These are phyloP conservation scores for Cactoblastis cactorum DNA, from an alignment of 2,888 invertebrate species.

Conservation along the genomic window DNA sequence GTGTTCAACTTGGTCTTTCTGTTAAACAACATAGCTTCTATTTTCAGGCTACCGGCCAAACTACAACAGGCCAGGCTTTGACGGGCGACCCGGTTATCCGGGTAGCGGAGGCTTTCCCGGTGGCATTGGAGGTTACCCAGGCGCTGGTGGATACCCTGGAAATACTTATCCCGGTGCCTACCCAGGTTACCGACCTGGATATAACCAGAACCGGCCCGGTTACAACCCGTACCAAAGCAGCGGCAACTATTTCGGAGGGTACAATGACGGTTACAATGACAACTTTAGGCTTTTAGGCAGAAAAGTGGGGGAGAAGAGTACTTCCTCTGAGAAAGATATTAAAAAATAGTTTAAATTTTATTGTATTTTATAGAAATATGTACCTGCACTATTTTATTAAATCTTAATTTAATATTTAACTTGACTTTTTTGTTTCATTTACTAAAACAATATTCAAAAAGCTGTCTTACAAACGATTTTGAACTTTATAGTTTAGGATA, in stretches of 20 bases:
- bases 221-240: constrained; percentile 36
- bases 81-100: constrained; percentile 38
- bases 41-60: constrained; percentile 47
- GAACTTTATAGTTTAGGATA: too few relatives aligned
- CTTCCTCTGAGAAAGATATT: neutral
- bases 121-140: neutral
- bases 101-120: constrained; percentile 4
- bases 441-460: neutral
- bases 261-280: constrained; percentile 50
- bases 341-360: constrained; percentile 12
- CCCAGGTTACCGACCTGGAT: constrained; percentile 22
- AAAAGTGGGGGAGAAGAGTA: constrained; percentile 43
- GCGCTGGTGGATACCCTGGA: constrained; percentile 20
- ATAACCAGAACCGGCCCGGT: constrained; percentile 27
- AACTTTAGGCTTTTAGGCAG: constrained; percentile 50
- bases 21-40: too few relatives aligned
- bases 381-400: constrained; percentile 17
- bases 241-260: constrained; percentile 54
- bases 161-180: constrained; percentile 29
- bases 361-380: constrained; percentile 4
- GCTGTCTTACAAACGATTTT: too few relatives aligned
- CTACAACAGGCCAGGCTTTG: constrained; percentile 40
- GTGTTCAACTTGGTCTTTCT: too few relatives aligned
- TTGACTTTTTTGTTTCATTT: neutral
- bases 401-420: constrained; percentile 21